Conservation (phyloP, 2,797 vertebrate genomes). For the Poecilia wingei region DNA sequence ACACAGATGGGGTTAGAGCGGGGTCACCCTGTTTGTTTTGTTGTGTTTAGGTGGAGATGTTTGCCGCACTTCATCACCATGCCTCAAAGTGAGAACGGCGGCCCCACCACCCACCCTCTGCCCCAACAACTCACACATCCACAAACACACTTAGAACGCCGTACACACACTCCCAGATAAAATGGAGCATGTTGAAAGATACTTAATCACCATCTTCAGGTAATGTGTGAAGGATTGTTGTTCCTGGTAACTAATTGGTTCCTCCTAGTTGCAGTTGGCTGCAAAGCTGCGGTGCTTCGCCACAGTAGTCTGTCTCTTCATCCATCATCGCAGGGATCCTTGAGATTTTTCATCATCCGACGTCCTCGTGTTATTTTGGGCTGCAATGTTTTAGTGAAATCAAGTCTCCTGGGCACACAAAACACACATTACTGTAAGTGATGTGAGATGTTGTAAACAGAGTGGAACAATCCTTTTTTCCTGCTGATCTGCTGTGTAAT, state of each 20-base stretch:
- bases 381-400: conserved; percentile 42
- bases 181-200: conserved; percentile 46
- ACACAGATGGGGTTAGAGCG: conserved; percentile 66
- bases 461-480: conserved; percentile 33
- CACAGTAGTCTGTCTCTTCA: conserved; percentile 46
- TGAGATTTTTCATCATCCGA: conserved; percentile 19
- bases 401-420: conserved; percentile 6
- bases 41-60: conserved; percentile 74
- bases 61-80: conserved; percentile 77
- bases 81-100: conserved; percentile 61
- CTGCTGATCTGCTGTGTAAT: conserved; percentile 23
- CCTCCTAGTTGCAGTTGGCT: conserved; percentile 55
- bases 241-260: conserved; percentile 63
- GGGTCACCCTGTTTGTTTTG: conserved; percentile 79
- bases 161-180: conserved; percentile 24
- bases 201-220: conserved; percentile 61
- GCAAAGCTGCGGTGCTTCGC: conserved; percentile 32
- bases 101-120: conserved; percentile 38
- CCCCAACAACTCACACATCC: conserved; percentile 9
- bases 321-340: conserved; percentile 57
- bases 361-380: conserved; percentile 36
- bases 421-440: conserved; percentile 15
- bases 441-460: conserved; percentile 13
- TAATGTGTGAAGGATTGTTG: conserved; percentile 60
- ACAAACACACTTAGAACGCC: conserved; percentile 15